Conservation (phyloP, 1,140 invertebrate species). For the Condylostylus longicornis region DNA sequence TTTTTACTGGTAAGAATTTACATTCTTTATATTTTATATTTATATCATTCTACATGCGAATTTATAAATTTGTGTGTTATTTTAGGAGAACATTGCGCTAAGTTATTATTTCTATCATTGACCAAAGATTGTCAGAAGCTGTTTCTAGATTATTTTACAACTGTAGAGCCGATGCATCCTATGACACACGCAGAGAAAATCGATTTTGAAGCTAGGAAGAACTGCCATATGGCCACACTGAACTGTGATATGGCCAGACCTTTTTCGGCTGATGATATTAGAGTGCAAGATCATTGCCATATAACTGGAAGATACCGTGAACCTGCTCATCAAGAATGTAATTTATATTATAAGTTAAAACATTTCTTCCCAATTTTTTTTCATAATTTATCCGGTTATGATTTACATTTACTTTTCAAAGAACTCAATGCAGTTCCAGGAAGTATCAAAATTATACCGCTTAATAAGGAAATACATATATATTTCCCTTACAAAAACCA, state of each 20-base stretch:
- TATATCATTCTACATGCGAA: not conserved
- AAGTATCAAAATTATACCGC: conserved; percentile 23
- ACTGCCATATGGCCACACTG: too few relatives aligned
- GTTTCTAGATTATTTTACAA: too few relatives aligned
- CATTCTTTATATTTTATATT: not conserved
- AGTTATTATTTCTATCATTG: not conserved
- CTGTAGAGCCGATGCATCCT: too few relatives aligned
- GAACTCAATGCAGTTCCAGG: conserved; percentile 14
- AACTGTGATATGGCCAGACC: too few relatives aligned
- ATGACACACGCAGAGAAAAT: too few relatives aligned
- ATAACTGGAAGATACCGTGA: conserved; percentile 17
- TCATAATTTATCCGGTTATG: too few relatives aligned
- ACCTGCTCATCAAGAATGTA: conserved; percentile 19
- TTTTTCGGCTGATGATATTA: conserved; percentile 10
- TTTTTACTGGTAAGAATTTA: conserved; percentile 3
- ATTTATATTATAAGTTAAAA: conserved; percentile 20
- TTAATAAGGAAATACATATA: conserved; percentile 27
- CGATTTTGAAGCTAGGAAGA: too few relatives aligned
- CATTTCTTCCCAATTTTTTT: too few relatives aligned
- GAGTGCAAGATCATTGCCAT: conserved; percentile 19
- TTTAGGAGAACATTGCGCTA: not conserved
- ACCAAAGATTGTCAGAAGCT: not conserved
- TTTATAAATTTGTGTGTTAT: not conserved
- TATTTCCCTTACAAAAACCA: conserved; percentile 14
- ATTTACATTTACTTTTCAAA: conserved; percentile 27